Conservation (phyloP, 2,888 invertebrate species). For the Tortrix viridana region DNA sequence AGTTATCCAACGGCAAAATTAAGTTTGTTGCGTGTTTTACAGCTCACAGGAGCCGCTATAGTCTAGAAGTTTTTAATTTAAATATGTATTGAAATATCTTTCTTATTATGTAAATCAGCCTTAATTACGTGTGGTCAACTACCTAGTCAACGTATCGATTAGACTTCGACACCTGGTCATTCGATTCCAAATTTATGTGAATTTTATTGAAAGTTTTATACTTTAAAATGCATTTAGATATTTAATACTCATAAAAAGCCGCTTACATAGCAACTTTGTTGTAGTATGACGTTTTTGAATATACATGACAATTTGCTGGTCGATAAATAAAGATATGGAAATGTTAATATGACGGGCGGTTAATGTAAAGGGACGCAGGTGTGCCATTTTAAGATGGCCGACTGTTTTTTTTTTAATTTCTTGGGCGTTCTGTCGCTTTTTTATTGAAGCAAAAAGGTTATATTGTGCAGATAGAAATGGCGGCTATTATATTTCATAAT, state of each 20-base stretch:
- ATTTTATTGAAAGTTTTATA: neutral
- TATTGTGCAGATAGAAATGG: neutral
- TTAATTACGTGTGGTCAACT: too few species aligned
- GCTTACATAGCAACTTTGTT: slow-evolving; percentile 61
- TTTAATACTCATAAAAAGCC: slow-evolving; percentile 3
- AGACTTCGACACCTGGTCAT: too few species aligned
- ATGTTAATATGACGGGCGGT: slow-evolving; percentile 61
- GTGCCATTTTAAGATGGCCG: slow-evolving; percentile 40
- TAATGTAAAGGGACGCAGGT: slow-evolving; percentile 43
- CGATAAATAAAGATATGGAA: slow-evolving; percentile 62
- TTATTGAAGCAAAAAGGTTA: neutral
- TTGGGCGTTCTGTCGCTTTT: neutral
- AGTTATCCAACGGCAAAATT: too few species aligned
- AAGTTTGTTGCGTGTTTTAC: too few species aligned
- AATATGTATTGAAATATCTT: too few species aligned
- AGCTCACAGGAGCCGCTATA: too few species aligned
- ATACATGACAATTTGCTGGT: slow-evolving; percentile 51
- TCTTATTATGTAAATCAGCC: too few species aligned
- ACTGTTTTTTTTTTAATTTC: neutral
- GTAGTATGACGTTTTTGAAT: slow-evolving; percentile 48
- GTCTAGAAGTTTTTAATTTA: too few species aligned
- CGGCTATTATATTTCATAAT: neutral
- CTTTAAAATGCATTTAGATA: neutral
- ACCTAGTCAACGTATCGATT: too few species aligned
- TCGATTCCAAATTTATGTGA: neutral